These are phyloP conservation scores for Nyctalus aviator DNA, from an alignment of 2,797 vertebrate genomes.

Conservation along the genomic window DNA sequence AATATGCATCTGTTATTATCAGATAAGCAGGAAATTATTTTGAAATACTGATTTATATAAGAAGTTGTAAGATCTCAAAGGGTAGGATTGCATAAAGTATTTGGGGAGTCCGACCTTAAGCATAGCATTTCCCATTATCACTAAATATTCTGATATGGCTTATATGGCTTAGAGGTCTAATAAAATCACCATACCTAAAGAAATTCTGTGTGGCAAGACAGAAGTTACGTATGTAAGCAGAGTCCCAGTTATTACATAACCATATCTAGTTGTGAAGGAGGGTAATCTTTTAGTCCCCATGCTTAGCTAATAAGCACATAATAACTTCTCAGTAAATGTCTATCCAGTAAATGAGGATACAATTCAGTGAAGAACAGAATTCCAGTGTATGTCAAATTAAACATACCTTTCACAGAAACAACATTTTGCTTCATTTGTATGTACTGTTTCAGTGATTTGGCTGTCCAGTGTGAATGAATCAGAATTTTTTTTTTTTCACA, in stretches of 20 bases:
- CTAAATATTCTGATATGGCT: neutral
- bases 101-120: neutral
- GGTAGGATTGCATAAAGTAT: neutral
- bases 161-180: neutral
- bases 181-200: neutral
- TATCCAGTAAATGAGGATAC: slow-evolving; percentile 19
- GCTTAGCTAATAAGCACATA: neutral
- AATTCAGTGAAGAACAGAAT: slow-evolving; percentile 38
- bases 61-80: neutral
- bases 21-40: neutral
- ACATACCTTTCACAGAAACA: neutral
- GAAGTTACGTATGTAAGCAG: neutral
- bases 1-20: neutral
- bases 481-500: neutral
- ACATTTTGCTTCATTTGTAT: slow-evolving; percentile 19
- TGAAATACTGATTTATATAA: neutral
- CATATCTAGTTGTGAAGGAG: neutral
- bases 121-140: neutral
- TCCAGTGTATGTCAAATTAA: neutral
- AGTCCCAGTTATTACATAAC: neutral
- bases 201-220: neutral
- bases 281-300: slow-evolving; percentile 15
- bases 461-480: neutral
- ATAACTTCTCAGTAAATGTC: slow-evolving; percentile 26
- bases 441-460: neutral